A percentile compares a stretch with the other conserved stretches of the same genome.
These are phyloP conservation scores for Apamea monoglypha DNA, from an alignment of 2,888 invertebrate species.

Conservation along the genomic window DNA sequence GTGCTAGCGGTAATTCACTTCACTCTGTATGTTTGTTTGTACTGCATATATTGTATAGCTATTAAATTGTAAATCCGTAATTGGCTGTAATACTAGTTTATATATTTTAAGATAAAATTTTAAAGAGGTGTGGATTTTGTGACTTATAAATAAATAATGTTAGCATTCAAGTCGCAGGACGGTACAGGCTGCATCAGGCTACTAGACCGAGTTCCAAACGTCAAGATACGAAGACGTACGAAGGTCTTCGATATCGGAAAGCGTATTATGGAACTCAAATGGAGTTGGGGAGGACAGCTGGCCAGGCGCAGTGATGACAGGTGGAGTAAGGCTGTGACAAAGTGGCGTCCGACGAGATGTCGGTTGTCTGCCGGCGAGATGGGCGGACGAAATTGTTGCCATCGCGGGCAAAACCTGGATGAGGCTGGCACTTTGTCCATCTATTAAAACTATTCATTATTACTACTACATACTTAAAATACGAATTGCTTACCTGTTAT, in stretches of 20 bases:
- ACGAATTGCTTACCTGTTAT: slow-evolving; percentile 90
- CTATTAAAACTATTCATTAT: not conserved
- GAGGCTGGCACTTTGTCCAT: not conserved
- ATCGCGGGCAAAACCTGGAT: not conserved
- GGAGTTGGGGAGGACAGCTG: not conserved
- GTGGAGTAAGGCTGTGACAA: not conserved
- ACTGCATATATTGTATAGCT: too few relatives aligned
- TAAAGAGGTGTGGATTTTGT: too few relatives aligned
- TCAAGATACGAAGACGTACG: too few relatives aligned
- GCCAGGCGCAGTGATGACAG: not conserved
- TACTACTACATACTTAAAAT: not conserved
- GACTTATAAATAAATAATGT: too few relatives aligned
- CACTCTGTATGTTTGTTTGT: too few relatives aligned
- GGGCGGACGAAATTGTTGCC: not conserved
- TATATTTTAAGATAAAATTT: too few relatives aligned
- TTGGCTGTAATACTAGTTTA: too few relatives aligned
- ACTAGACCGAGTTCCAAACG: too few relatives aligned
- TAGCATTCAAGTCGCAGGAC: not conserved
- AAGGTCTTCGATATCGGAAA: too few relatives aligned
- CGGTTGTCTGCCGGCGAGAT: not conserved
- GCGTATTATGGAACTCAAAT: not conserved
- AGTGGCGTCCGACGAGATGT: not conserved
- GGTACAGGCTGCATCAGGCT: not conserved
- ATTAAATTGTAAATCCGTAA: too few relatives aligned
- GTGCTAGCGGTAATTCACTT: too few relatives aligned